Conservation (phyloP, 35 echinoderm and acorn worm genomes). For the Holothuria glaberrima region DNA sequence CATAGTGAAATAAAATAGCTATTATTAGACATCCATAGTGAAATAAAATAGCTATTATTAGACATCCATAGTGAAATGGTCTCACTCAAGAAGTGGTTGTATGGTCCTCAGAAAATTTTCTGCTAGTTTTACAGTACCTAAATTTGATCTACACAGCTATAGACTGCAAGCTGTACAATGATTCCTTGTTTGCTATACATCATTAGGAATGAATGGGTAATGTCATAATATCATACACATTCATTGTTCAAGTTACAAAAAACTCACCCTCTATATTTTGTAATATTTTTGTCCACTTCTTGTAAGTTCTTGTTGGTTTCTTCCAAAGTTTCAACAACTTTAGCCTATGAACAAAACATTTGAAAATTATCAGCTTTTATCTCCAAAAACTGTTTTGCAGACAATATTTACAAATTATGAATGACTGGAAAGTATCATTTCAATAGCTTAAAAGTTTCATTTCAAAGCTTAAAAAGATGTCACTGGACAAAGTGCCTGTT, state of each 20-base stretch:
- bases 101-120: too few species aligned
- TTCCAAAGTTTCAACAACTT: background rate
- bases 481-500: background rate
- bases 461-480: background rate
- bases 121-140: too few species aligned
- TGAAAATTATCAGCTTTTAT: background rate
- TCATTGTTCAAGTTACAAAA: background rate
- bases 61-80: too few species aligned
- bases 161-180: too few species aligned
- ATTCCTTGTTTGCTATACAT: too few species aligned
- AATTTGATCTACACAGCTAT: background rate
- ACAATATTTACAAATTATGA: background rate
- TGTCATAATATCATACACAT: too few species aligned
- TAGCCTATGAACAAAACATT: slow-evolving; percentile 7
- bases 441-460: too few species aligned
- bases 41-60: too few species aligned
- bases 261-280: slow-evolving; percentile 9
- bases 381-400: background rate
- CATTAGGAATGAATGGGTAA: too few species aligned
- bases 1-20: too few species aligned
- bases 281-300: slow-evolving; percentile 21
- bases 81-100: too few species aligned
- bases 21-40: too few species aligned
- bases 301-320: background rate
- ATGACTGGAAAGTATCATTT: background rate